Base-by-base conservation (phyloP, 1,140 invertebrate species). In the Panagrolaimus sp. region DNA sequence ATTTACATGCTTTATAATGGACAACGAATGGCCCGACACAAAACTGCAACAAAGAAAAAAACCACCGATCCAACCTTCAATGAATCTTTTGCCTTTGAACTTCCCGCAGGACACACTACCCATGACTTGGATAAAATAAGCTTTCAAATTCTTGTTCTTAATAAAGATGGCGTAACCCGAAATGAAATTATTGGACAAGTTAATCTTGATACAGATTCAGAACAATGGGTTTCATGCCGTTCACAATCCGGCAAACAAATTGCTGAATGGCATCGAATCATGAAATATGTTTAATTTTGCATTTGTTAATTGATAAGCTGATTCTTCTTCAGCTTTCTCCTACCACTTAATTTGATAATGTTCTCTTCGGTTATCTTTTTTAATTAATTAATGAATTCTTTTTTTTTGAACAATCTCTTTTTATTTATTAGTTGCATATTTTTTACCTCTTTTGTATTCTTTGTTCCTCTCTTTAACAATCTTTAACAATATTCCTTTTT, bases 11-110 rank as follows among this genome's bases (percentile, higher is more conserved):
- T 96, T 8, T 93, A 91, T 84, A 95, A 98, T 84, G 91, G 91
- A n/a, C 93, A 97, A 83, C 89, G 94, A 69, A 92, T 98, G 74
- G 91, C 92, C 48, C 98, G 98, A 87, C 97, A 97, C 88, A 98
- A 98, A 87, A 98, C 96, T 0, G 94, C 96, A 82, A 93, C 98
- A 28, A 97, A 97, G 87, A 98, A 96, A 83, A 89, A 93, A 43
- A 98, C 95, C 3, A 86, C 96, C 65, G 96, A 94, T 85, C 96
- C 96, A 0, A 93, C 98, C 62, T 99, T 96, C 86, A 38, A 98
- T 85, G 95, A 98, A 85, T 94, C 92, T 21, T 97, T 89, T 80
- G 84, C 87, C 12, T 89, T 89, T 75, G 88, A 88, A 68, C 84
- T 89, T 15, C 87, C 87, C 21, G 66, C 66, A 45, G 45, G 52